phyloP scores from a whole-genome alignment of 2,888 invertebrate genomes.

The Hedya salicella region DNA sequence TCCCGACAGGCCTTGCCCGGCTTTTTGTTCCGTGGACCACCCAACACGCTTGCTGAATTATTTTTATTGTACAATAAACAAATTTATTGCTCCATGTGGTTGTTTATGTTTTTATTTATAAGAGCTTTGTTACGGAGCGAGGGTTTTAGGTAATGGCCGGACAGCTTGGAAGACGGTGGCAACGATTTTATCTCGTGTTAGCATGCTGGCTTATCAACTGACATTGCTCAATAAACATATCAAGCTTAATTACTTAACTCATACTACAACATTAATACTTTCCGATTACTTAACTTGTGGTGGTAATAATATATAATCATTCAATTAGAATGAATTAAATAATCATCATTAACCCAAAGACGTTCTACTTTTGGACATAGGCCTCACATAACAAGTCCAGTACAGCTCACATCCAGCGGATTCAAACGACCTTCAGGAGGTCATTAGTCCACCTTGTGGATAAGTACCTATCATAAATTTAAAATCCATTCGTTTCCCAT shows the following conservation, averaged over 20 bases:
- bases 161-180: conserved; percentile 45
- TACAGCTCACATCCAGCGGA: too few relatives aligned
- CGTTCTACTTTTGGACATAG: too few relatives aligned
- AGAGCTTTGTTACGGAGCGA: conserved; percentile 72
- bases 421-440: too few relatives aligned
- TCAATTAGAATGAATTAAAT: too few relatives aligned
- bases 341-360: too few relatives aligned
- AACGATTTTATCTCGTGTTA: conserved; percentile 38
- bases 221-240: conserved; percentile 5
- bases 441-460: too few relatives aligned
- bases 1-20: conserved; percentile 57
- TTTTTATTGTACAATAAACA: conserved; percentile 84
- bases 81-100: conserved; percentile 84
- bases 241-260: background rate
- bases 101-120: conserved; percentile 83
- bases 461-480: too few relatives aligned
- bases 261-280: too few relatives aligned
- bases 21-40: conserved; percentile 79
- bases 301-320: too few relatives aligned
- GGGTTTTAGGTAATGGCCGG: conserved; percentile 69
- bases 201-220: conserved; percentile 23
- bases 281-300: too few relatives aligned
- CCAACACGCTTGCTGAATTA: conserved; percentile 81
- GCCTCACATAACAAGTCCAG: too few relatives aligned
- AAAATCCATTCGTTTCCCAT: too few relatives aligned